Conservation (phyloP, 2,888 invertebrate species). For the Cabera pusaria region DNA sequence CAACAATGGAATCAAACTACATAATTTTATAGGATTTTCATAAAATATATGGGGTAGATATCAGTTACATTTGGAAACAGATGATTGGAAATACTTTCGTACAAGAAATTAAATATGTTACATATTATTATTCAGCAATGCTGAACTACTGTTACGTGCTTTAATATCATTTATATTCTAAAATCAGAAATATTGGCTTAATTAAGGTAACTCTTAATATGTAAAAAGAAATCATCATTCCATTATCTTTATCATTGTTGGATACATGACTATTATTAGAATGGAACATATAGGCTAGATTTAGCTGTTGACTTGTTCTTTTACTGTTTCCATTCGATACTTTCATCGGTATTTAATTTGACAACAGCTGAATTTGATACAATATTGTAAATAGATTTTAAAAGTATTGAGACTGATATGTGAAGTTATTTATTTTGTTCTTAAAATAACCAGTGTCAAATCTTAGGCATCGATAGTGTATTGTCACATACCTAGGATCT, state of each 20-base stretch:
- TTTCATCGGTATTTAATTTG: slow-evolving; percentile 48
- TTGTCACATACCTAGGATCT: slow-evolving; percentile 64
- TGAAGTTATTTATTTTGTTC: slow-evolving; percentile 80
- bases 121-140: slow-evolving; percentile 32
- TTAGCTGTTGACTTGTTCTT: slow-evolving; percentile 45
- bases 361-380: slow-evolving; percentile 67
- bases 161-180: slow-evolving; percentile 52
- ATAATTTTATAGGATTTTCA: too few species aligned
- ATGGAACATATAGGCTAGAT: slow-evolving; percentile 42
- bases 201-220: slow-evolving; percentile 48
- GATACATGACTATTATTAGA: slow-evolving; percentile 33
- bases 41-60: too few species aligned
- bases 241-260: slow-evolving; percentile 44
- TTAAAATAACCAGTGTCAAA: slow-evolving; percentile 79
- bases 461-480: slow-evolving; percentile 63
- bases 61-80: too few species aligned
- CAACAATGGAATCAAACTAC: too few species aligned
- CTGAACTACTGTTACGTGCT: slow-evolving; percentile 48
- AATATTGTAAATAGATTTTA: slow-evolving; percentile 76
- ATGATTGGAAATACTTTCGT: too few species aligned
- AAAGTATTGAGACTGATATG: slow-evolving; percentile 80
- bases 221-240: slow-evolving; percentile 61
- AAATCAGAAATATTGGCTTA: slow-evolving; percentile 55
- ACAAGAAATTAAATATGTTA: slow-evolving; percentile 12
- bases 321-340: slow-evolving; percentile 14